Percentiles rank a stretch among this genome's conserved stretches.
Conservation (phyloP, 2,797 vertebrate species). For the Acrocephalus scirpaceus region DNA sequence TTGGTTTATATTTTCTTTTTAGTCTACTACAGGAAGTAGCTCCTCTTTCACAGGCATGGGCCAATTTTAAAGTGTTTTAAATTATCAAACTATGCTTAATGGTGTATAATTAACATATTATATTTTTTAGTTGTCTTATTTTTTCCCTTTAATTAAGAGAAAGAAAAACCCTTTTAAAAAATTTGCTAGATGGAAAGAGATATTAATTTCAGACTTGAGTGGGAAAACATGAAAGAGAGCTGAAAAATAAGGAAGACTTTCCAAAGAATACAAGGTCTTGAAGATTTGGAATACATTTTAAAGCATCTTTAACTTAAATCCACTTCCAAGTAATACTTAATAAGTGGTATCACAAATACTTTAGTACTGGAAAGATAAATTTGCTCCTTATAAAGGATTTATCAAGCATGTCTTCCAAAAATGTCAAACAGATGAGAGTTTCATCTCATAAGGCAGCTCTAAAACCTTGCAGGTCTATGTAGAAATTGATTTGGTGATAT, state of each 20-base stretch:
- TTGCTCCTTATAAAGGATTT: constrained; percentile 19
- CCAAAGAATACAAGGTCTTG: constrained; percentile 17
- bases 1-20: neutral
- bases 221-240: neutral
- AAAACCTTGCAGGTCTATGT: neutral
- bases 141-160: neutral
- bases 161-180: neutral
- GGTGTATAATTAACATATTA: neutral
- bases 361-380: constrained; percentile 13
- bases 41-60: neutral
- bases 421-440: neutral
- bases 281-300: constrained; percentile 34
- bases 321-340: constrained; percentile 4
- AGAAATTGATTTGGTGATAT: neutral
- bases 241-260: constrained; percentile 43
- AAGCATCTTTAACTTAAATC: constrained; percentile 31
- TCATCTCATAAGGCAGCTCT: neutral
- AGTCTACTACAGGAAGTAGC: neutral
- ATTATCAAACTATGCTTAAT: neutral
- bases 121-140: neutral
- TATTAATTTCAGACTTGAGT: constrained; percentile 16
- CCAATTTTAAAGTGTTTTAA: neutral
- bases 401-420: constrained; percentile 36
- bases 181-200: neutral
- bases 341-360: neutral